Evolutionary conservation across 2,888 invertebrate genomes (phyloP).

Genomic region (Imbricaverruca yamaguchii): DNA sequence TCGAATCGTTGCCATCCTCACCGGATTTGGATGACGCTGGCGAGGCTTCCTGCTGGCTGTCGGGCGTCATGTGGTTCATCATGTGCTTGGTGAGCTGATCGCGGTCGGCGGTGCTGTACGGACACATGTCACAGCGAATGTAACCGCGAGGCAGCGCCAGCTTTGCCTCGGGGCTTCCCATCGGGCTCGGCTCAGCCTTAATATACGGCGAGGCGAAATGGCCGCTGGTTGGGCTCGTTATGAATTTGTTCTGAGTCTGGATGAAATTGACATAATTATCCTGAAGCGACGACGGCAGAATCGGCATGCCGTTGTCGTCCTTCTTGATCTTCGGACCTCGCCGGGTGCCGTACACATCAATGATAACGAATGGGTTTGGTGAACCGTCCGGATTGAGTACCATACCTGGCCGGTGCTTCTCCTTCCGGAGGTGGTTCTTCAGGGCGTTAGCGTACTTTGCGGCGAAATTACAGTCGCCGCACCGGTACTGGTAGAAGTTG

Average conservation of each 20-base stretch:
- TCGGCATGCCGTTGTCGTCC: slow-evolving; percentile 35
- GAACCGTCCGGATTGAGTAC: slow-evolving; percentile 82
- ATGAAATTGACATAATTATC: slow-evolving; percentile 22
- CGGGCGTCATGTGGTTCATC: slow-evolving; percentile 38
- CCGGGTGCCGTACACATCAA: slow-evolving; percentile 83
- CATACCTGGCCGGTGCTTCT: slow-evolving; percentile 80
- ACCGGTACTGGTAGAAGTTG: slow-evolving; percentile 57
- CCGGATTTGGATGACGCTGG: neutral
- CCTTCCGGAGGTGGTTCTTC: slow-evolving; percentile 88
- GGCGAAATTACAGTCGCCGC: slow-evolving; percentile 86
- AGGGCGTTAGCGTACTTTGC: slow-evolving; percentile 97
- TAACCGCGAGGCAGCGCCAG: slow-evolving; percentile 22
- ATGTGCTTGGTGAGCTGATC: slow-evolving; percentile 40
- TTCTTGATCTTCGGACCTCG: slow-evolving; percentile 64
- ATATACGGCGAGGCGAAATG: slow-evolving; percentile 14
- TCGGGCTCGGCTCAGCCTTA: neutral
- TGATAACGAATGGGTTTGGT: slow-evolving; percentile 76
- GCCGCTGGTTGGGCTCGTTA: slow-evolving; percentile 8
- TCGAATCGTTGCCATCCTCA: neutral
- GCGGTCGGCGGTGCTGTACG: slow-evolving; percentile 37
- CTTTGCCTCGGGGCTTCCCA: neutral
- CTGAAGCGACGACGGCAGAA: slow-evolving; percentile 27
- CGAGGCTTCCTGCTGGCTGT: slow-evolving; percentile 1
- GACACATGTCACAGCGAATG: slow-evolving; percentile 40
- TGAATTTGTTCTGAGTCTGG: slow-evolving; percentile 22